Percentiles rank a stretch among this genome's conserved stretches.
Conservation (phyloP, 2,113 vertebrate species). For the Campylomormyrus numenius region DNA sequence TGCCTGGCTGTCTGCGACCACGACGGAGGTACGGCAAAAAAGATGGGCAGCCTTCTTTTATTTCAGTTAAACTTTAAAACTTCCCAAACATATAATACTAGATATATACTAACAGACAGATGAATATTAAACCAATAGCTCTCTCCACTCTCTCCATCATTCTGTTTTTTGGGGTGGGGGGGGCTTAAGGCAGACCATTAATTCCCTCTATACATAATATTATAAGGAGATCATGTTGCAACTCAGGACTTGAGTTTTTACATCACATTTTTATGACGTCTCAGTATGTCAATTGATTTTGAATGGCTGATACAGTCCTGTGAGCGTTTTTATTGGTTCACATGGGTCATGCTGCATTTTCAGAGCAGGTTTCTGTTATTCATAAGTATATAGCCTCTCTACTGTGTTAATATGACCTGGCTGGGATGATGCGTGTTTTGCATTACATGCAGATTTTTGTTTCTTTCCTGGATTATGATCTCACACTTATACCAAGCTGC, state of each 20-base stretch:
- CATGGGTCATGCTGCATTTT: background rate
- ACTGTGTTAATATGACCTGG: background rate
- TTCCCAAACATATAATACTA: background rate
- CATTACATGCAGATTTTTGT: background rate
- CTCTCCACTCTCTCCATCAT: background rate
- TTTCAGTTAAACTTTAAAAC: background rate
- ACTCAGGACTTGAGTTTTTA: background rate
- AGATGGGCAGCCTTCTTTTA: background rate
- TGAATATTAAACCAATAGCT: background rate
- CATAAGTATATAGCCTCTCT: background rate
- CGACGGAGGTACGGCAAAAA: background rate
- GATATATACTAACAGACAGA: background rate
- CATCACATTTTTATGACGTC: background rate
- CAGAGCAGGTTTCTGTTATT: background rate
- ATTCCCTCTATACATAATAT: slow-evolving; percentile 1
- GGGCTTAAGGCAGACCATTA: background rate
- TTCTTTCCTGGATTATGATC: background rate
- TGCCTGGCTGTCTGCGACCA: background rate
- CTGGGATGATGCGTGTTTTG: background rate
- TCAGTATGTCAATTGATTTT: slow-evolving; percentile 3
- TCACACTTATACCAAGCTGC: background rate
- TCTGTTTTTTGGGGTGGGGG: background rate
- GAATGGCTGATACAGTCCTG: background rate
- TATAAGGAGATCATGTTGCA: background rate
- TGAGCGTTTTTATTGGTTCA: background rate